Conservation (phyloP, 2,113 vertebrate genomes). For the Thunnus maccoyii region DNA sequence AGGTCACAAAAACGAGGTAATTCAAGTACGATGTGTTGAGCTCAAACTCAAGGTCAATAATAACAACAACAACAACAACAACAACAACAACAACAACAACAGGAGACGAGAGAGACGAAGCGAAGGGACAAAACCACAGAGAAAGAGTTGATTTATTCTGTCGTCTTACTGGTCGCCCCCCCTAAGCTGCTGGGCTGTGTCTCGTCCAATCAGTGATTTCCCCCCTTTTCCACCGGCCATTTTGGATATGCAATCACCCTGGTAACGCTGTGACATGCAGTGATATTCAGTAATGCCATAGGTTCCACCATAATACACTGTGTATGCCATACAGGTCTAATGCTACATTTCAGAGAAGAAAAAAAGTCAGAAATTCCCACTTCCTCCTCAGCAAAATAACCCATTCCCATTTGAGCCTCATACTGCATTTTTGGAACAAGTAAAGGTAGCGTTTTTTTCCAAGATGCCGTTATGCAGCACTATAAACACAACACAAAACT, state of each 20-base stretch:
- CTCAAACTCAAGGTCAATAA: constrained; percentile 80
- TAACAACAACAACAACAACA: constrained; percentile 72
- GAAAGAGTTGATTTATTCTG: constrained; percentile 78
- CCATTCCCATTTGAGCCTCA: neutral
- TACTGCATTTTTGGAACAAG: too few relatives aligned
- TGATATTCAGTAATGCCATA: constrained; percentile 46
- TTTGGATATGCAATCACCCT: constrained; percentile 63
- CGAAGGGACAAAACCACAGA: constrained; percentile 78
- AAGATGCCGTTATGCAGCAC: neutral
- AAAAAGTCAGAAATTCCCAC: constrained; percentile 10
- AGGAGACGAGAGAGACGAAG: constrained; percentile 76
- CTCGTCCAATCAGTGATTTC: constrained; percentile 69
- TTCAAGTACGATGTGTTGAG: constrained; percentile 98
- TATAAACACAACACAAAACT: neutral
- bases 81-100: neutral
- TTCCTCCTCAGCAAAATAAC: neutral
- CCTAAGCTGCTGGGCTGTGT: constrained; percentile 63
- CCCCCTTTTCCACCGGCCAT: constrained; percentile 39
- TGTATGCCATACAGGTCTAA: constrained; percentile 1
- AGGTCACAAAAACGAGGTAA: constrained; percentile 98
- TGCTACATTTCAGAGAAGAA: constrained; percentile 39
- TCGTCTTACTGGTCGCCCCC: constrained; percentile 67
- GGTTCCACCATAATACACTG: constrained; percentile 49
- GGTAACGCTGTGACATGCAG: constrained; percentile 49
- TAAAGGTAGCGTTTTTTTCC: too few relatives aligned